phyloP scores from a whole-genome alignment of 2,113 vertebrate genomes.

The Microtus pennsylvanicus region DNA sequence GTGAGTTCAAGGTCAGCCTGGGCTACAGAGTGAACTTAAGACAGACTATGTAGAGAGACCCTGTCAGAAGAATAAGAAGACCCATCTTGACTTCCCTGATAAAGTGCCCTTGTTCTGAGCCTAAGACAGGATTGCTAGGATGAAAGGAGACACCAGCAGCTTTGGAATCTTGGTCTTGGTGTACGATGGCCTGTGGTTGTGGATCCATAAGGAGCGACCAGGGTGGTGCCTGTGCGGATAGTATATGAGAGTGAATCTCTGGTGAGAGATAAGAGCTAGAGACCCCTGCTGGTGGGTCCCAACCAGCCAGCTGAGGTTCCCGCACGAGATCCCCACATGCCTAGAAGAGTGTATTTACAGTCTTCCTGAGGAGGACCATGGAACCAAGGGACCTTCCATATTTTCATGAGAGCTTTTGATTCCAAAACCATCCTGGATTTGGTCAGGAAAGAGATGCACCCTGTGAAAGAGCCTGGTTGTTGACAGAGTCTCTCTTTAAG shows the following conservation, averaged over 20 bases:
- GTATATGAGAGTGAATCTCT: neutral
- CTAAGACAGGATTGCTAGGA: neutral
- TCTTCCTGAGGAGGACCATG: neutral
- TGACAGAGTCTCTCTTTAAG: neutral
- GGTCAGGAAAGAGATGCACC: neutral
- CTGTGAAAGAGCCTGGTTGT: neutral
- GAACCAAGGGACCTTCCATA: neutral
- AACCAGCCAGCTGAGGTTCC: neutral
- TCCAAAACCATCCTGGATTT: constrained; percentile 21
- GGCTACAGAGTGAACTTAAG: neutral
- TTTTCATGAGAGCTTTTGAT: constrained; percentile 2
- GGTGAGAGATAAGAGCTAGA: neutral
- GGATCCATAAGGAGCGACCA: neutral
- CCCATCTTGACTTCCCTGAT: neutral
- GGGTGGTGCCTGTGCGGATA: neutral
- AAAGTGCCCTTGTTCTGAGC: neutral
- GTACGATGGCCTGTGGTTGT: neutral
- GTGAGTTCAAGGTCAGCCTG: neutral
- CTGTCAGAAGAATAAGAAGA: neutral
- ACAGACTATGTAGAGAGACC: neutral
- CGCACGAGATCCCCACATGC: neutral
- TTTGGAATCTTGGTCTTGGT: neutral
- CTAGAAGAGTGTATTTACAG: neutral
- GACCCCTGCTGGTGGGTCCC: neutral
- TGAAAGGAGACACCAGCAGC: neutral